Conservation (phyloP, 2,888 invertebrate genomes). For the Drosophila mercatorum region DNA sequence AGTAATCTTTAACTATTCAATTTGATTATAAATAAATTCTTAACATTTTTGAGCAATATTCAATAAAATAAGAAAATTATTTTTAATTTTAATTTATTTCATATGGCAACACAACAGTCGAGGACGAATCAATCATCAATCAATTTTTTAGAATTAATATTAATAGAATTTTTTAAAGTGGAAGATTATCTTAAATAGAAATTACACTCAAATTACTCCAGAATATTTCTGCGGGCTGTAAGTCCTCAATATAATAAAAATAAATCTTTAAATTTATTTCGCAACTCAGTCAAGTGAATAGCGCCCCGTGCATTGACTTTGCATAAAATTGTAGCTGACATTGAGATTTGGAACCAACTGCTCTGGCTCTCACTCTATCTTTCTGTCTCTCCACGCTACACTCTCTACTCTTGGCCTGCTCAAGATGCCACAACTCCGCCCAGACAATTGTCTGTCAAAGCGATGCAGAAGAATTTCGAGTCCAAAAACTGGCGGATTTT, state of each 20-base stretch:
- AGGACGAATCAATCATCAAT: too few species aligned
- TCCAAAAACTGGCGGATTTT: conserved; percentile 8
- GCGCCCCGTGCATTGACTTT: not conserved
- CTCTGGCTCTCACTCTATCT: not conserved
- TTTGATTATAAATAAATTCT: too few species aligned
- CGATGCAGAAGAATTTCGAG: conserved; percentile 14
- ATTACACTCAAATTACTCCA: too few species aligned
- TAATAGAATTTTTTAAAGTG: too few species aligned
- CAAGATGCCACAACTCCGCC: conserved; percentile 41
- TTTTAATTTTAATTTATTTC: too few species aligned
- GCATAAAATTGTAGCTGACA: not conserved
- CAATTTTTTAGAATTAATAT: too few species aligned
- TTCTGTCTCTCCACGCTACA: not conserved
- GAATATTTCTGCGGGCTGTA: not conserved
- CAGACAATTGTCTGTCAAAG: conserved; percentile 49
- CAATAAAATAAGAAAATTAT: too few species aligned
- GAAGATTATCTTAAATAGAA: too few species aligned
- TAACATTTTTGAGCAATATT: too few species aligned
- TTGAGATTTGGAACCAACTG: conserved; percentile 4
- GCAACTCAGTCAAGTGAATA: not conserved
- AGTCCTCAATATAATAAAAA: not conserved
- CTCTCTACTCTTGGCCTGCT: conserved; percentile 7
- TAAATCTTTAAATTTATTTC: not conserved
- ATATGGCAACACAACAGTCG: too few species aligned
- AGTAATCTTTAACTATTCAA: too few species aligned